Percentiles rank a stretch among this genome's conserved stretches.
Evolutionary conservation across 2,113 vertebrate species (phyloP).

Genomic region (Cairina moschata): DNA sequence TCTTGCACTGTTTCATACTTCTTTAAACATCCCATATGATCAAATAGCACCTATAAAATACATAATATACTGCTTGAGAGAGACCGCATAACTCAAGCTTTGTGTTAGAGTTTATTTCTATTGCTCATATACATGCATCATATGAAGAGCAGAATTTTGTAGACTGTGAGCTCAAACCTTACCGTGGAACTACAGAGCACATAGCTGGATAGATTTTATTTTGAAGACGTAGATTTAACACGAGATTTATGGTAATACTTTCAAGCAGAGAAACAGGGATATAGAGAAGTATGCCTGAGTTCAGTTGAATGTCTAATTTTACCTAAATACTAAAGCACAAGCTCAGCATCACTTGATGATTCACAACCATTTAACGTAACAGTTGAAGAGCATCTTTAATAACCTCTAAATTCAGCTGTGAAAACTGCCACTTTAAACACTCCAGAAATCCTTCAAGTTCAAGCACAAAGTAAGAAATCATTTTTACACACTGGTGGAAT

Average conservation of each 20-base stretch:
- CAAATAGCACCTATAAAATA: conserved; percentile 92
- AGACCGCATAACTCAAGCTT: background rate
- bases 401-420: background rate
- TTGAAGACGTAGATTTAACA: background rate
- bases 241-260: background rate
- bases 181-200: background rate
- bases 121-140: rapidly evolving
- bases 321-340: background rate
- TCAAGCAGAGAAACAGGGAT: background rate
- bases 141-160: background rate
- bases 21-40: conserved; percentile 99
- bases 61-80: background rate
- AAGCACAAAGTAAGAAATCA: conserved; percentile 18
- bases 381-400: background rate
- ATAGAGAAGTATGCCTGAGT: background rate
- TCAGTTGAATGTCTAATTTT: background rate
- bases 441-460: background rate
- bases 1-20: conserved; percentile 97
- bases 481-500: background rate
- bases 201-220: background rate
- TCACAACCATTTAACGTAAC: background rate
- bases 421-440: background rate
- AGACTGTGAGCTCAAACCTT: background rate
- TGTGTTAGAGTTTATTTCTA: background rate
- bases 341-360: background rate